A percentile compares a stretch with the other conserved stretches of the same genome.
Evolutionary conservation across 2,797 vertebrate genomes (phyloP).

Genomic region (Thripadectes ignobilis): DNA sequence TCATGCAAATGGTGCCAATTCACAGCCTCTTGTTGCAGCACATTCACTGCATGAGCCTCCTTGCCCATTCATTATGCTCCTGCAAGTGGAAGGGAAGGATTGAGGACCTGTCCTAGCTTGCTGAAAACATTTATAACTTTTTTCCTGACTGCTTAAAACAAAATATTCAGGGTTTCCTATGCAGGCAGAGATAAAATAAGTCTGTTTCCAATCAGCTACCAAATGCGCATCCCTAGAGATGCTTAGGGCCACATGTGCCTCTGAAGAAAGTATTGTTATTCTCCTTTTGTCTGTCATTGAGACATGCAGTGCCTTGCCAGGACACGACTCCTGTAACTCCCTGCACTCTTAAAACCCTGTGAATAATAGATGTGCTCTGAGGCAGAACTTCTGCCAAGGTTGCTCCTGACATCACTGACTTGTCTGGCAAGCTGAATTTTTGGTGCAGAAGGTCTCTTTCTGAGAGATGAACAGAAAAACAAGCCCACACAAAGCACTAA

Average conservation of each 20-base stretch:
- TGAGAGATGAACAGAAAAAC: background rate
- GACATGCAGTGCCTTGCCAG: background rate
- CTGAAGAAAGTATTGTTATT: background rate
- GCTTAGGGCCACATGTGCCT: background rate
- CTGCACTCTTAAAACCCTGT: background rate
- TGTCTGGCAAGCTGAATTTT: background rate
- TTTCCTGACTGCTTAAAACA: background rate
- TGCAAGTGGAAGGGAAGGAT: background rate
- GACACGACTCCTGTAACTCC: background rate
- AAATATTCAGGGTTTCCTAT: background rate
- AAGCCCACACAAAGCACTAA: background rate
- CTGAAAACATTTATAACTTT: background rate
- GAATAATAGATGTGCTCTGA: conserved; percentile 18
- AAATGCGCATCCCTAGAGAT: background rate
- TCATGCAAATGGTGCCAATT: background rate
- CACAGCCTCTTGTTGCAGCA: background rate
- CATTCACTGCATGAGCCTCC: fast-evolving
- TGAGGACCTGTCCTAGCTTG: background rate
- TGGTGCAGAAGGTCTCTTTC: background rate
- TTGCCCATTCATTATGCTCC: background rate
- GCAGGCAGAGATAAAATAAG: background rate
- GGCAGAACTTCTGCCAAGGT: background rate
- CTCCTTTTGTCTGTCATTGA: background rate
- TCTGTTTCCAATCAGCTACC: background rate
- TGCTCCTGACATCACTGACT: background rate